phyloP scores from a whole-genome alignment of 2,797 vertebrate genomes.

The Anguilla megastoma region DNA sequence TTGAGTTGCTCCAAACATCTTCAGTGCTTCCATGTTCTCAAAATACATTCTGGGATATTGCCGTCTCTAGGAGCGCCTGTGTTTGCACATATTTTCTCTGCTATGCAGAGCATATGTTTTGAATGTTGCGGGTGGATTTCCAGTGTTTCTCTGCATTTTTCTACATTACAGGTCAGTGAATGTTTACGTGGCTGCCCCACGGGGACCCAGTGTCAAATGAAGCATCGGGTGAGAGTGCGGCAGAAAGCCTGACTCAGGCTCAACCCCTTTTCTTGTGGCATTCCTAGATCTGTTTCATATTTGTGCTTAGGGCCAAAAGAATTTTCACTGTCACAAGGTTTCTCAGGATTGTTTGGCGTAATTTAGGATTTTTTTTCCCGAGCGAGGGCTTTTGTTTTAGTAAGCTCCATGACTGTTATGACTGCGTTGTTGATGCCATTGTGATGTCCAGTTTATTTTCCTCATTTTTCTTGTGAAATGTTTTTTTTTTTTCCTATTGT shows the following conservation, averaged over 20 bases:
- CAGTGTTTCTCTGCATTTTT: background rate
- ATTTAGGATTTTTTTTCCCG: background rate
- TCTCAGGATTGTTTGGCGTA: background rate
- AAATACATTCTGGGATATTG: background rate
- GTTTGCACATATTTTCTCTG: background rate
- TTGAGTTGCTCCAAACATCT: background rate
- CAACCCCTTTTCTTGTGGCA: background rate
- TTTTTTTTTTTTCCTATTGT: background rate
- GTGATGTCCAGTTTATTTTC: background rate
- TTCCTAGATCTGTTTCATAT: conserved; percentile 12
- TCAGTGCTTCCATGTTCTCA: background rate
- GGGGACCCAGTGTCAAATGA: background rate
- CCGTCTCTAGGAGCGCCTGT: background rate
- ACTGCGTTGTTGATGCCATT: background rate
- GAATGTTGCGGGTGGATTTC: background rate
- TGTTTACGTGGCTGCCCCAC: background rate
- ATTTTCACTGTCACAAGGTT: background rate
- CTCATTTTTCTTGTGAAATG: background rate
- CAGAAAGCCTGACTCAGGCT: background rate
- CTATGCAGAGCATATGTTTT: background rate
- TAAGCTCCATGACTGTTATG: background rate
- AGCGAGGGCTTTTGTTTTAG: background rate
- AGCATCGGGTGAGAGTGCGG: background rate
- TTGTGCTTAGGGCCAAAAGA: background rate
- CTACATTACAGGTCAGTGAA: background rate